Evolutionary conservation across 1,140 invertebrate species (phyloP).

Genomic region (Anthonomus grandis): DNA sequence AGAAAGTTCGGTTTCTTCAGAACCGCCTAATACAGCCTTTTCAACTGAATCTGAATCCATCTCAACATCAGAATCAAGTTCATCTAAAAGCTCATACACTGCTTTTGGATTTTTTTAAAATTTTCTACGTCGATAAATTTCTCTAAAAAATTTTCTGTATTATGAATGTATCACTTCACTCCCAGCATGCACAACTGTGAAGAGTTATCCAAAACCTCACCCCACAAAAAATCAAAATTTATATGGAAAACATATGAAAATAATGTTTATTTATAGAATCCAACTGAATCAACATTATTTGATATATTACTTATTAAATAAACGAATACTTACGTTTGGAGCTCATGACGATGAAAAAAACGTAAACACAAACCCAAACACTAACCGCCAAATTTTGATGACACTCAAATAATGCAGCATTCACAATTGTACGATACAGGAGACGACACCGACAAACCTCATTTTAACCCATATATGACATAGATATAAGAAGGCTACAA

Average conservation of each 20-base stretch:
- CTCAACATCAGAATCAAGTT: not conserved
- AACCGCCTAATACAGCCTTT: no score
- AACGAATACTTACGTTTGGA: constrained; percentile 1
- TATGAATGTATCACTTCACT: not conserved
- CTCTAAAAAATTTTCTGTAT: not conserved
- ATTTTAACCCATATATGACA: constrained; percentile 1
- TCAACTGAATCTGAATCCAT: not conserved
- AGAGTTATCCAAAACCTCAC: not conserved
- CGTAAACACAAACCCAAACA: not conserved
- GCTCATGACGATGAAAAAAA: not conserved
- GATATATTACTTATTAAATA: not conserved
- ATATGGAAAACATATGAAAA: not conserved
- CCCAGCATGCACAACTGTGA: constrained; percentile 2
- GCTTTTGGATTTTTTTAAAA: not conserved
- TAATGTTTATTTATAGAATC: not conserved
- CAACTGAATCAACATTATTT: not conserved
- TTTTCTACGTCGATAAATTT: not conserved
- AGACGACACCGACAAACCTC: not conserved
- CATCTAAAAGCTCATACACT: constrained; percentile 1
- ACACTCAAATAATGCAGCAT: not conserved
- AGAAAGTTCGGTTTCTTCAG: no score
- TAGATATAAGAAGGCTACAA: not conserved
- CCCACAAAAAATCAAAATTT: not conserved
- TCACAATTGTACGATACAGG: constrained; percentile 2
- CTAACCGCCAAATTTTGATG: not conserved